Evolutionary conservation across 2,888 invertebrate species (phyloP).

Genomic region (Nematopogon swammerdamellus): DNA sequence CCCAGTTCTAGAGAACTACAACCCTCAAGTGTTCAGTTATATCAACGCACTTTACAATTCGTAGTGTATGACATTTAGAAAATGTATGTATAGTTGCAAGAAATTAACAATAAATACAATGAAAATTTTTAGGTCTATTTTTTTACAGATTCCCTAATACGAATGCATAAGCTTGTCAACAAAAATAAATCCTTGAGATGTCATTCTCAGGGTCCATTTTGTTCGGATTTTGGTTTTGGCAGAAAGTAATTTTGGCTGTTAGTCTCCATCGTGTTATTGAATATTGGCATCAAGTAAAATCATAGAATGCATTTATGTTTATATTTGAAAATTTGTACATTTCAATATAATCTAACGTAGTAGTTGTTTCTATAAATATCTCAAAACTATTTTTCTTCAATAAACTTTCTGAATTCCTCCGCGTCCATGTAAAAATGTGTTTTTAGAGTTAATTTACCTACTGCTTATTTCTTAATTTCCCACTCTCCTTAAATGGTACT

Average conservation of each 20-base stretch:
- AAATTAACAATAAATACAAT: no score
- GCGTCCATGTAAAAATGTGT: conserved; percentile 35
- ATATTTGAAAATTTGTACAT: conserved; percentile 47
- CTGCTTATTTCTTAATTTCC: no score
- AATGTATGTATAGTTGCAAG: not conserved
- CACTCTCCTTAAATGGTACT: no score
- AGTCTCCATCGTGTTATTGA: no score
- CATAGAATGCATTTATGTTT: conserved; percentile 44
- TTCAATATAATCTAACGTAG: conserved; percentile 21
- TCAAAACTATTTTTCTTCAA: conserved; percentile 33
- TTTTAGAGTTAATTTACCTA: no score
- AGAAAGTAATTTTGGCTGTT: no score
- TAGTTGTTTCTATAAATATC: conserved; percentile 20
- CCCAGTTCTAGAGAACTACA: conserved; percentile 70
- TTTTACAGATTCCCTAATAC: no score
- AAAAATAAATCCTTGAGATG: no score
- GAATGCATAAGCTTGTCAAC: no score
- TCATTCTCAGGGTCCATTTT: no score
- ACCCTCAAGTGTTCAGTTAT: conserved; percentile 73
- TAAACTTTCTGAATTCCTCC: conserved; percentile 72
- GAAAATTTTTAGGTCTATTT: no score
- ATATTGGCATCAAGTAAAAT: not conserved
- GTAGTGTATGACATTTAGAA: conserved; percentile 19
- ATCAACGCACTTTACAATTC: conserved; percentile 78
- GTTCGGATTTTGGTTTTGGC: no score